These are phyloP conservation scores for Cheiracanthium punctorium DNA, from an alignment of 2,888 invertebrate genomes.

Conservation along the genomic window DNA sequence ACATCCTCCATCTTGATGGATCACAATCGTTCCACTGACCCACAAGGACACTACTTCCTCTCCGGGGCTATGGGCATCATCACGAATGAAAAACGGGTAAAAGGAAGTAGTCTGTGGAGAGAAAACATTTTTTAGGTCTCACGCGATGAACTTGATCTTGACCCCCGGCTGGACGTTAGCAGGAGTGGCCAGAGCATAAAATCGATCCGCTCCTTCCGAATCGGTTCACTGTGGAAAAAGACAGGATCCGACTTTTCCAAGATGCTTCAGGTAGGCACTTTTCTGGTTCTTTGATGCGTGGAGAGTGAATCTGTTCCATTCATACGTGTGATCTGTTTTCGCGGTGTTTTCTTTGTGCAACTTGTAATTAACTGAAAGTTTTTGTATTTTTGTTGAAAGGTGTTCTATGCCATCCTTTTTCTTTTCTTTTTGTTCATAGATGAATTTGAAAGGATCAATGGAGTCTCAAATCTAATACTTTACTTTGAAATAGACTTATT, in stretches of 20 bases:
- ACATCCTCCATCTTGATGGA: not conserved
- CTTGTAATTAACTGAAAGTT: too few species aligned
- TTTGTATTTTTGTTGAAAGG: too few species aligned
- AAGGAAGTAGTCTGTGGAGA: not conserved
- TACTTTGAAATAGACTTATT: too few species aligned
- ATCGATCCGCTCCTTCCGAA: not conserved
- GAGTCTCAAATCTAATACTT: too few species aligned
- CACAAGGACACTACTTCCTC: not conserved
- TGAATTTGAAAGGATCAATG: too few species aligned
- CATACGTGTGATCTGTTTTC: too few species aligned
- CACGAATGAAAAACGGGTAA: not conserved
- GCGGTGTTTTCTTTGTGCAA: too few species aligned
- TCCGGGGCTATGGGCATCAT: not conserved
- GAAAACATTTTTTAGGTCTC: conserved; percentile 1
- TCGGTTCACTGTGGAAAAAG: not conserved
- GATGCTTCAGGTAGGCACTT: conserved; percentile 5
- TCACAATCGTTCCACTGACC: conserved; percentile 11
- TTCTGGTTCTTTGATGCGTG: too few species aligned
- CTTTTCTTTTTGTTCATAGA: too few species aligned
- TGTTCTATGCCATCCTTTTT: too few species aligned
- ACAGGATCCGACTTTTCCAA: not conserved
- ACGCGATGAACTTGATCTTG: conserved; percentile 7
- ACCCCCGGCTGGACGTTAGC: conserved; percentile 1
- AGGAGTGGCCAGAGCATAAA: conserved; percentile 10
- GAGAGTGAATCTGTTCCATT: too few species aligned